Evolutionary conservation across 2,113 vertebrate species (phyloP).

Genomic region (Thamnaconus septentrionalis): DNA sequence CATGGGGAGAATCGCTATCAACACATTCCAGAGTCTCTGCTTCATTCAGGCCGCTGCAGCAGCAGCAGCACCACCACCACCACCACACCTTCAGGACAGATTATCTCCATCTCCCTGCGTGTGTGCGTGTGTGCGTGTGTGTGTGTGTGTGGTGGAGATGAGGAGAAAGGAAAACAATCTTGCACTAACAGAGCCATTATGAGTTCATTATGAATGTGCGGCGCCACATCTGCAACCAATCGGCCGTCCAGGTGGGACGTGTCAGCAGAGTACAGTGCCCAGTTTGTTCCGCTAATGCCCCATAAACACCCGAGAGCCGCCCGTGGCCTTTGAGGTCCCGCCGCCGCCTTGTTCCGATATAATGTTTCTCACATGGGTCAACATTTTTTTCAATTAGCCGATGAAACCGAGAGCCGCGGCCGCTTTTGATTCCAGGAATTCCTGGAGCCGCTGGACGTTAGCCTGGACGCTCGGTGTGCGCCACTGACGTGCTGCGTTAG

Average conservation of each 20-base stretch:
- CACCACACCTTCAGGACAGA: conserved; percentile 90
- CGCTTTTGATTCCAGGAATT: no score
- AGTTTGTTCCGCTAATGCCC: conserved; percentile 79
- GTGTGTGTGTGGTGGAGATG: background rate
- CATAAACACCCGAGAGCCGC: conserved; percentile 68
- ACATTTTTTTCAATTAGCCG: conserved; percentile 73
- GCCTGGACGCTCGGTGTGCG: no score
- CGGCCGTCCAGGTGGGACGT: conserved; percentile 69
- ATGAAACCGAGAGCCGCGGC: background rate
- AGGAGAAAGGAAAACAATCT: conserved; percentile 65
- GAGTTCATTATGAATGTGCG: conserved; percentile 87
- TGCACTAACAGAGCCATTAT: conserved; percentile 89
- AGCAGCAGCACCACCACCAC: conserved; percentile 64
- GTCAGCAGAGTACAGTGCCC: conserved; percentile 74
- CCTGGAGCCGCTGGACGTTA: no score
- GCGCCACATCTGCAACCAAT: conserved; percentile 92
- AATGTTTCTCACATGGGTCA: conserved; percentile 73
- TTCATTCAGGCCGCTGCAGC: conserved; percentile 87
- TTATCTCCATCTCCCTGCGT: conserved; percentile 84
- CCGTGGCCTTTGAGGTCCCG: conserved; percentile 73
- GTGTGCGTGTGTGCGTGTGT: background rate
- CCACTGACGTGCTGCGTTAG: background rate
- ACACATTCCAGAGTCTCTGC: conserved; percentile 83
- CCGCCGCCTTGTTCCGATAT: conserved; percentile 63
- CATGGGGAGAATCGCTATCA: conserved; percentile 79